Evolutionary conservation across 2,797 vertebrate species (phyloP).

Genomic region (Premnoplex brunnescens): DNA sequence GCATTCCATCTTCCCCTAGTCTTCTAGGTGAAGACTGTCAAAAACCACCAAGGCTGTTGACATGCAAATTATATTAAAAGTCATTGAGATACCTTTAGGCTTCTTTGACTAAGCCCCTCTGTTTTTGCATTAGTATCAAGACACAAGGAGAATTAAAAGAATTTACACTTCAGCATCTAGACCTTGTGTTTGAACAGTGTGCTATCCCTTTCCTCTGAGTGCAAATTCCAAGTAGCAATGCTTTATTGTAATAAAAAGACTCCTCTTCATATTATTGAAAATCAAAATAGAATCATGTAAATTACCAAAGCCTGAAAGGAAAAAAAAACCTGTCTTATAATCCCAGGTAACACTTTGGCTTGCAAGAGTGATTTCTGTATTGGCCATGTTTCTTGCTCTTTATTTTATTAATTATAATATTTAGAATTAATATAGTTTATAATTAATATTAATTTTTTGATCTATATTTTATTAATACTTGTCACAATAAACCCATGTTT

Average conservation of each 20-base stretch:
- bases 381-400: neutral
- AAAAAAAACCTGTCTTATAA: neutral
- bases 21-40: neutral
- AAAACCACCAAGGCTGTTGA: neutral
- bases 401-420: neutral
- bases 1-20: neutral
- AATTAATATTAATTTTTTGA: neutral
- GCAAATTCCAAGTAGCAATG: slow-evolving; percentile 2
- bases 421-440: no score
- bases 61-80: neutral
- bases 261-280: slow-evolving; percentile 26
- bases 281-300: slow-evolving; percentile 22
- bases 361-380: neutral
- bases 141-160: neutral
- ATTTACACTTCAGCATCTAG: neutral
- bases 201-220: neutral
- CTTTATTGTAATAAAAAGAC: neutral
- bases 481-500: neutral
- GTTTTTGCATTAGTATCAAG: neutral
- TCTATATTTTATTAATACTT: neutral
- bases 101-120: neutral
- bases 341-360: neutral
- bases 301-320: neutral
- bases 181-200: neutral
- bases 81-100: neutral